These are phyloP conservation scores for Leucoraja ocellata DNA, from an alignment of 2,797 vertebrate genomes.

Conservation along the genomic window DNA sequence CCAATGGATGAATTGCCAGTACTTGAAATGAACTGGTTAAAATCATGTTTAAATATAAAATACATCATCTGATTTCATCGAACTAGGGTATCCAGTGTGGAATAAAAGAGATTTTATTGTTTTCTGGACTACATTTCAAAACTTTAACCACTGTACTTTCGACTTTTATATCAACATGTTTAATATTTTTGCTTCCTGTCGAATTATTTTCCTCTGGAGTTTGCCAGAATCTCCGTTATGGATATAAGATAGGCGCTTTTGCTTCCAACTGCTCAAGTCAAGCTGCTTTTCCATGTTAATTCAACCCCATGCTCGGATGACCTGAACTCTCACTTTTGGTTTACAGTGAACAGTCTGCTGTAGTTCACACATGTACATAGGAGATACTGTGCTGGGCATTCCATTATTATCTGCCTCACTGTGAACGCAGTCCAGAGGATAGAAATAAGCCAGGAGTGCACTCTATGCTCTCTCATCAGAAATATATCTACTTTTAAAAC, in stretches of 20 bases:
- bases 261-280: slow-evolving; percentile 18
- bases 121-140: background rate
- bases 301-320: slow-evolving; percentile 24
- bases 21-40: slow-evolving; percentile 20
- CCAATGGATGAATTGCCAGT: slow-evolving; percentile 23
- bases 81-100: background rate
- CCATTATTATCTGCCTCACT: background rate
- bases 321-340: slow-evolving; percentile 35
- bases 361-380: slow-evolving; percentile 23
- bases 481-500: slow-evolving; percentile 28
- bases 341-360: slow-evolving; percentile 13
- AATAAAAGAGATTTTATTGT: background rate
- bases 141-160: background rate
- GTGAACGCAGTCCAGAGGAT: background rate
- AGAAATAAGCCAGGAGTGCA: background rate
- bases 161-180: background rate
- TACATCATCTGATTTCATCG: background rate
- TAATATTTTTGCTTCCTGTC: background rate
- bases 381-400: background rate
- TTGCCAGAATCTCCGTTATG: background rate
- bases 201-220: background rate
- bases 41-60: background rate
- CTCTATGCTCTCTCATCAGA: background rate
- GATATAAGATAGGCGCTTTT: slow-evolving; percentile 21
- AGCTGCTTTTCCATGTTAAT: slow-evolving; percentile 38